Evolutionary conservation across 92 coral and sea anemone genomes (phyloP), one percentile per base, ranked within the genome.

Genomic region (Anthopleura xanthogrammica): DNA sequence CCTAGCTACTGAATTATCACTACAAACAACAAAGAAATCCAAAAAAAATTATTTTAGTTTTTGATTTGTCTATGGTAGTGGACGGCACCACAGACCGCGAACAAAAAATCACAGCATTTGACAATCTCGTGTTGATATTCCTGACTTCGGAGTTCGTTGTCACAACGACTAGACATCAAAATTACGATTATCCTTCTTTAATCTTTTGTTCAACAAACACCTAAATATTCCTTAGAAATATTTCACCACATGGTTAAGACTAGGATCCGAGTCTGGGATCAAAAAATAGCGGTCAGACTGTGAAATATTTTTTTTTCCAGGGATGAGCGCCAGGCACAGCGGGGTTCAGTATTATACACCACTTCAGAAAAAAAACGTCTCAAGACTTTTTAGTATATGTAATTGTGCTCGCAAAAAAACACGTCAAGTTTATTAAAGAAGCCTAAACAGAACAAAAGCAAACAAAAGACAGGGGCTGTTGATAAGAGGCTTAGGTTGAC

Each of bases 31-130:
- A 68, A 68, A 68, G 74, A 68, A 23, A 5, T 68, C 19, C 74
- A 29, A 5, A 68, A 68, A 36, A 23, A 20, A 8, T 23, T 7
- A n/a, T 36, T 3, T 68, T 12, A n/a, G 17, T 24, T 68, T 68
- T 68, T 68, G 74, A 41, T 42, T 60, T 13, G 83, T 65, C 56
- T n/a, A 80, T 64, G 70, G 76, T 19, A 20, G 17, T 12, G 24
- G 16, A 79, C 52, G 16, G 16, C 40, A 80, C 57, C 57, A 79
- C 74, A 68, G 74, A 68, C 74, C 41, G 74, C 74, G 20, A 22
- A 23, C 39, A 36, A 68, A 29, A 68, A 68, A 68, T 24, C 42
- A 5, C 3, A 36, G 41, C 74, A 11, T 68, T 68, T 68, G 74
- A 23, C 46, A 68, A n/a, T 64, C 12, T 22, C 20, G 40, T 64